Evolutionary conservation across 2,797 vertebrate species (phyloP).

Genomic region (Pteropus rufus): DNA sequence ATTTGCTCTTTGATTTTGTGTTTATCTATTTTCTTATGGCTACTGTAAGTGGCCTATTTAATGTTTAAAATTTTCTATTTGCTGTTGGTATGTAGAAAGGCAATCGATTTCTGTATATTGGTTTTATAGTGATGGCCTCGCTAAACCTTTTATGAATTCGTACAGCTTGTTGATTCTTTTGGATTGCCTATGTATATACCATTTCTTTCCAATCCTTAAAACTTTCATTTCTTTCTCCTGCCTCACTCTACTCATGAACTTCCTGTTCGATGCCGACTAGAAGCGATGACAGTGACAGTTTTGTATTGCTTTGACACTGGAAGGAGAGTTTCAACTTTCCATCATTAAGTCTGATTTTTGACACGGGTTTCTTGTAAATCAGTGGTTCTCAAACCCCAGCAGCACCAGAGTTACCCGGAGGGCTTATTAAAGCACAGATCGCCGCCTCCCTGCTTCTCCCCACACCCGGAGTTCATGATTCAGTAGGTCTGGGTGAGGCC

Average conservation of each 20-base stretch:
- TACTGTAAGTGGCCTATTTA: neutral
- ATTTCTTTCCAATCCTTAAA: no score
- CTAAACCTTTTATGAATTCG: neutral
- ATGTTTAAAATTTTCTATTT: neutral
- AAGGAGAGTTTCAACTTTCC: neutral
- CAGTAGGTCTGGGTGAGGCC: neutral
- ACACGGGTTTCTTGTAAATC: neutral
- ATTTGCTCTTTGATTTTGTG: neutral
- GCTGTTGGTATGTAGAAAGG: neutral
- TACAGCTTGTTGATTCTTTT: no score
- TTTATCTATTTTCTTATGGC: neutral
- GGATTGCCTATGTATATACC: no score
- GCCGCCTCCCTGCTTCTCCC: neutral
- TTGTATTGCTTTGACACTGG: neutral
- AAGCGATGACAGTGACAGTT: no score
- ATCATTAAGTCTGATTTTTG: neutral
- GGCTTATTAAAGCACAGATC: neutral
- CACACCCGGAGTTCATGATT: no score
- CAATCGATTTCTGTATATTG: neutral
- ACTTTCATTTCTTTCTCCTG: no score
- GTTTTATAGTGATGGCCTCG: neutral
- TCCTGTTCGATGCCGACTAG: no score
- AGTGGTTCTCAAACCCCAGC: neutral
- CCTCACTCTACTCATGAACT: no score
- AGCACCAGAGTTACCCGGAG: neutral